Evolutionary conservation across 2,888 invertebrate species (phyloP), one percentile per base, ranked within the genome.

Genomic region (Hermaeophaga mercurialis): DNA sequence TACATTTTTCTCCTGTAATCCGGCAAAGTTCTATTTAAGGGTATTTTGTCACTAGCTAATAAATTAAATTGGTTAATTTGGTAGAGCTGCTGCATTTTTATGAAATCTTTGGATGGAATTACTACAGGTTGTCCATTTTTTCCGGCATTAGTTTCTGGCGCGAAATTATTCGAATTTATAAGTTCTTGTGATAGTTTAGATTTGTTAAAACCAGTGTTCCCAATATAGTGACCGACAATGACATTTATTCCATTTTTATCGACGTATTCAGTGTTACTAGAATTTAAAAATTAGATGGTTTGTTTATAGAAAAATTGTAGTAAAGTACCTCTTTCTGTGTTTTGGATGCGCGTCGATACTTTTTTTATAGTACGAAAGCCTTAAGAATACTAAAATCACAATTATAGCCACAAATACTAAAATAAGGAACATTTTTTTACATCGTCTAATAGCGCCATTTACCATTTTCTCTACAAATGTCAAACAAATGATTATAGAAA

Each of bases 201-300:
- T 48, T 80, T 75, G 62, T 81, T 79, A 55, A 81, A 78, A 36
- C 80, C 77, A 19, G 86, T 85, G 71, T 90, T 90, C 43, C 94
- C 94, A 68, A 93, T 85, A 77, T 93, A 95, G 77, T 92, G 92
- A 1, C 94, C 94, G 17, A 95, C 90, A 46, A 94, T 87, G 4
- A 93, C 90, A 73, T 86, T 86, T 76, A 91, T 86, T n/a, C 90
- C 90, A 72, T 81, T 81, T 52, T 82, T 82, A 75, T 90, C 88
- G 17, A 88, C 81, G 75, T 88, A 88, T 64, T 89, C 87, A 66
- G 84, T 82, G 72, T 87, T 86, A 70, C n/a, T n/a, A n/a, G n/a
- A n/a, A n/a, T n/a, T n/a, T n/a, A n/a, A n/a, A n/a, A n/a, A n/a
- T n/a, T n/a, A n/a, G n/a, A n/a, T n/a, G n/a, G n/a, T n/a, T n/a